These are phyloP conservation scores for Orgyia antiqua DNA, from an alignment of 2,888 invertebrate genomes.

Conservation along the genomic window DNA sequence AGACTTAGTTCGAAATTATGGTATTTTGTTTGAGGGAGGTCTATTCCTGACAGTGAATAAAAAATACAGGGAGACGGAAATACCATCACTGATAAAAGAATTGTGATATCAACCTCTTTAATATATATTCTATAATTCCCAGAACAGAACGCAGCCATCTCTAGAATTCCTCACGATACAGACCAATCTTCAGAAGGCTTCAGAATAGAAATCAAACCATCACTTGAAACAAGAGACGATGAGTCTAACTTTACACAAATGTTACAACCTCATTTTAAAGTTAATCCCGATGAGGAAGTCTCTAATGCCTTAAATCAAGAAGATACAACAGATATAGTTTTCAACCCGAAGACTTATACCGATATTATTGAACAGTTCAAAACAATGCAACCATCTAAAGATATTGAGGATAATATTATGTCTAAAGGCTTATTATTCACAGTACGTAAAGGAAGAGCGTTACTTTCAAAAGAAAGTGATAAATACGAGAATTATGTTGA, in stretches of 20 bases:
- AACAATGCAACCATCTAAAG: background rate
- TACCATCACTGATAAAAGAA: too few species aligned
- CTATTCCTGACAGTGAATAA: too few species aligned
- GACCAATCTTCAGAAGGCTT: constrained; percentile 1
- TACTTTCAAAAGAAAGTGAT: constrained; percentile 2
- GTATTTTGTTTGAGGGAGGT: too few species aligned
- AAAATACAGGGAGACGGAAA: too few species aligned
- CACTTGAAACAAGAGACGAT: background rate
- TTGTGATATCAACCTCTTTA: too few species aligned
- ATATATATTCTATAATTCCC: constrained; percentile 7
- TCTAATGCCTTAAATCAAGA: too few species aligned
- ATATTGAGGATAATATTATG: background rate
- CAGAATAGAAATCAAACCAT: constrained; percentile 1
- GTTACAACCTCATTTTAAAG: constrained; percentile 2
- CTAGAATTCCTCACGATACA: background rate
- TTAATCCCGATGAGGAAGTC: background rate
- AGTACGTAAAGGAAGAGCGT: constrained; percentile 3
- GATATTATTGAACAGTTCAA: constrained; percentile 1
- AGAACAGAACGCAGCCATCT: constrained; percentile 1
- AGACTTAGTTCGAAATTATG: too few species aligned
- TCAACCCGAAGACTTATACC: too few species aligned
- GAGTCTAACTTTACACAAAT: background rate
- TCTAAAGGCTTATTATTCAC: background rate
- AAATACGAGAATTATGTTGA: background rate
- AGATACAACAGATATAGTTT: too few species aligned